Base-by-base conservation (phyloP, 1,140 invertebrate genomes). In the Laupala kohalensis region DNA sequence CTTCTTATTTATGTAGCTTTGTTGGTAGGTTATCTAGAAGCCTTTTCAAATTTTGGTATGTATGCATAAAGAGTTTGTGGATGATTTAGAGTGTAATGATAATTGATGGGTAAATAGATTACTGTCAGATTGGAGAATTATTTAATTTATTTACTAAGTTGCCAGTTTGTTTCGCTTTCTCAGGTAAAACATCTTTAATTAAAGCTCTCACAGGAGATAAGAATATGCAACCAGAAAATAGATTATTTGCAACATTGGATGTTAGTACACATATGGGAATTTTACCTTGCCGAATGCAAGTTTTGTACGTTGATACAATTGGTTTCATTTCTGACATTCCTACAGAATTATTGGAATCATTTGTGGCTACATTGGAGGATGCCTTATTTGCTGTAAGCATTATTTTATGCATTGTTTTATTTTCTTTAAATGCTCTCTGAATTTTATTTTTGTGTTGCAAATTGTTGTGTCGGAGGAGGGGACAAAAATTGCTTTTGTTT, bases 291-390 rank as follows among this genome's bases (percentile, higher is more conserved):
- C 87, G 84, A 75, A 76, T 92, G 68, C 83, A 87, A 76, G 84
- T 90, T 25, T 79, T 94, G 0, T 94, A 88, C 76, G 85, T 95
- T 53, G 95, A 97, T 80, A 97, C 95, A 0, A 92, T 97, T 63
- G 95, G 95, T 4, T 97, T 97, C 79, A 94, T 97, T 77, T 90
- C 92, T 24, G 88, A 96, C 80, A 88, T 97, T 71, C 95, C 94
- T 0, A 89, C 88, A 25, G 85, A 84, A 71, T 82, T 97, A 24
- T 88, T 96, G 65, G 89, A 92, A 74, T 92, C 93, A 63, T 97
- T 97, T 80, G 80, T 85, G 68, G 89, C 90, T 5, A 97, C 95
- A 0, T 79, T 97, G 37, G 90, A 93, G 78, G 93, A 97, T 85
- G 90, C 89, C 2, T 80, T 88, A 74, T 77, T 85, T 72, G 87